Percentiles rank a stretch among this genome's conserved stretches.
These are phyloP conservation scores for Pimpla rufipes DNA, from an alignment of 2,888 invertebrate genomes.

Conservation along the genomic window DNA sequence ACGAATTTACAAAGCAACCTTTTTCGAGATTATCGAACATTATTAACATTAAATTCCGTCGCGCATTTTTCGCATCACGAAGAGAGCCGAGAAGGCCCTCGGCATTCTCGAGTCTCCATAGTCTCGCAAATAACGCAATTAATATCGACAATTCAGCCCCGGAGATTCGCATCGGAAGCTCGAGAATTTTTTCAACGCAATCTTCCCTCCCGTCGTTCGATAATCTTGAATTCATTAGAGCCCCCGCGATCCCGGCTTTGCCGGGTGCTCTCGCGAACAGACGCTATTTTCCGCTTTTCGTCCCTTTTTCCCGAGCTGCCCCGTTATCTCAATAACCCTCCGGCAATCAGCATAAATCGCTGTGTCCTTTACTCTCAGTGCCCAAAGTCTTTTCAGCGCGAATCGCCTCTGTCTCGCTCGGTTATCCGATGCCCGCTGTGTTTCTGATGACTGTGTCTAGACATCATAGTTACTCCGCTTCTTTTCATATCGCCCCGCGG, in stretches of 20 bases:
- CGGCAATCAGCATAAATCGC: conserved; percentile 51
- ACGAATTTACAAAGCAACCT: background rate
- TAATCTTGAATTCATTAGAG: conserved; percentile 59
- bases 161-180: conserved; percentile 3
- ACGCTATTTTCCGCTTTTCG: conserved; percentile 27
- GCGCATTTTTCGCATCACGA: too few species aligned
- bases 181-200: conserved; percentile 45
- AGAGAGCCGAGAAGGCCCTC: too few species aligned
- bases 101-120: background rate
- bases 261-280: conserved; percentile 29
- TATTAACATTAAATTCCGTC: too few species aligned
- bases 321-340: conserved; percentile 53
- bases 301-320: background rate
- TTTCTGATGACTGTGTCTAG: conserved; percentile 53
- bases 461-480: conserved; percentile 27
- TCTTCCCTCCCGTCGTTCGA: conserved; percentile 47
- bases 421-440: conserved; percentile 41
- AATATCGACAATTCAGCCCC: conserved; percentile 4
- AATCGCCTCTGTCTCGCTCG: conserved; percentile 35
- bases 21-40: too few species aligned
- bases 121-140: conserved; percentile 22
- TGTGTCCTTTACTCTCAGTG: conserved; percentile 28
- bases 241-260: conserved; percentile 21
- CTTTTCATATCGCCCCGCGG: conserved; percentile 9
- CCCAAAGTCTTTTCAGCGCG: conserved; percentile 60